Evolutionary conservation across 2,888 invertebrate species (phyloP).

Genomic region (Pollenia griseotomentosa): DNA sequence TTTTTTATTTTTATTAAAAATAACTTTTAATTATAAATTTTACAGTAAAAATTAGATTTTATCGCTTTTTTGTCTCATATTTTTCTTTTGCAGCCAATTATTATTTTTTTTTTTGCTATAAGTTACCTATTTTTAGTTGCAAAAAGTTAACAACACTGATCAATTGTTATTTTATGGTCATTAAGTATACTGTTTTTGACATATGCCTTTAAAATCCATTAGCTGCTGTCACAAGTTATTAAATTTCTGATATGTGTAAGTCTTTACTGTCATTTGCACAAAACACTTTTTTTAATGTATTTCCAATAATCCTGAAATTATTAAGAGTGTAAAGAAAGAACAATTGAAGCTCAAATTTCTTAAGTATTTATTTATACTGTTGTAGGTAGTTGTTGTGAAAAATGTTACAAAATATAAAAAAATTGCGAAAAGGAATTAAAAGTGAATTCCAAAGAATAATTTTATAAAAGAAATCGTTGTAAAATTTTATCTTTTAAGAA

Average conservation of each 20-base stretch:
- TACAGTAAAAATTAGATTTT: too few relatives aligned
- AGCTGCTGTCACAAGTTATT: conserved; percentile 56
- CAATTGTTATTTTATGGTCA: conserved; percentile 9
- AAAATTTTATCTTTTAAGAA: too few relatives aligned
- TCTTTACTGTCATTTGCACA: conserved; percentile 9
- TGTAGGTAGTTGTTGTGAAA: too few relatives aligned
- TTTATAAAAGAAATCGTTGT: too few relatives aligned
- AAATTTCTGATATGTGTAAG: conserved; percentile 7
- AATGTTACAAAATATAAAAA: neutral
- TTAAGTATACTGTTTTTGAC: conserved; percentile 39
- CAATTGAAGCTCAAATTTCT: neutral
- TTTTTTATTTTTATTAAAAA: too few relatives aligned
- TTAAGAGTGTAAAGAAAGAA: neutral
- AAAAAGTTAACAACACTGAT: too few relatives aligned
- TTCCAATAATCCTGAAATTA: conserved; percentile 9
- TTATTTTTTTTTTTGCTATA: too few relatives aligned
- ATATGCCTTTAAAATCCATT: conserved; percentile 51
- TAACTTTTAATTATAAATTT: too few relatives aligned
- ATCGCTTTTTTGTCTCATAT: too few relatives aligned
- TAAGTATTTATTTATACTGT: neutral
- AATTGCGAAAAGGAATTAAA: neutral
- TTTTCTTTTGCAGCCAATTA: too few relatives aligned
- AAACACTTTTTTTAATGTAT: conserved; percentile 2
- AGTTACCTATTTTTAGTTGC: too few relatives aligned
- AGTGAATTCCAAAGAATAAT: neutral